A percentile compares a stretch with the other conserved stretches of the same genome.
These are phyloP conservation scores for Cecropterus lyciades DNA, from an alignment of 1,140 invertebrate genomes.

Conservation along the genomic window DNA sequence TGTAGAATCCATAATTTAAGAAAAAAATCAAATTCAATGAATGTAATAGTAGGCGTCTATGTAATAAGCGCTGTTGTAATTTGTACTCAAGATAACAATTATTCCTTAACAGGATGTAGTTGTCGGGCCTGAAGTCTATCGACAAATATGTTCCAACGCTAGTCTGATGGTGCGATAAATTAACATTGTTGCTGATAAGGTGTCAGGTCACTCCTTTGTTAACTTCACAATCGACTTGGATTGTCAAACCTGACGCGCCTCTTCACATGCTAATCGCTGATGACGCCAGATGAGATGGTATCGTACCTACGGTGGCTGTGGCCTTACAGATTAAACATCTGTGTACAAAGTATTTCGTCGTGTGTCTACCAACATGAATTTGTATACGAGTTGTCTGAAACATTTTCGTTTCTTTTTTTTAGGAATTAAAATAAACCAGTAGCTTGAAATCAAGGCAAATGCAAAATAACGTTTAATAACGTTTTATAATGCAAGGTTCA, in stretches of 20 bases:
- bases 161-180: slow-evolving; percentile 8
- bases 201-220: slow-evolving; percentile 71
- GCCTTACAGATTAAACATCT: slow-evolving; percentile 2
- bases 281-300: slow-evolving; percentile 64
- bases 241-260: slow-evolving; percentile 51
- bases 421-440: too few relatives aligned
- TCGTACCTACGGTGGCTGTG: slow-evolving; percentile 35
- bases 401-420: too few relatives aligned
- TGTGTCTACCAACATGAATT: too few relatives aligned
- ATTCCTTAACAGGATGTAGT: slow-evolving; percentile 5
- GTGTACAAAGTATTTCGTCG: too few relatives aligned
- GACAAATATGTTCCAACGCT: not conserved
- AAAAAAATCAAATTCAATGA: too few relatives aligned
- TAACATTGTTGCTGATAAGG: slow-evolving; percentile 59
- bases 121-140: slow-evolving; percentile 7
- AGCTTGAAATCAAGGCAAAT: too few relatives aligned
- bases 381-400: too few relatives aligned
- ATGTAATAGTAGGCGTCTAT: too few relatives aligned
- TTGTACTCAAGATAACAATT: slow-evolving; percentile 2
- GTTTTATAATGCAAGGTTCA: too few relatives aligned
- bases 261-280: slow-evolving; percentile 70
- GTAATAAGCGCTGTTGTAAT: not conserved
- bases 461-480: too few relatives aligned
- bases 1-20: too few relatives aligned
- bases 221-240: slow-evolving; percentile 65